These are phyloP conservation scores for Meles meles DNA, from an alignment of 2,113 vertebrate genomes.

Conservation along the genomic window DNA sequence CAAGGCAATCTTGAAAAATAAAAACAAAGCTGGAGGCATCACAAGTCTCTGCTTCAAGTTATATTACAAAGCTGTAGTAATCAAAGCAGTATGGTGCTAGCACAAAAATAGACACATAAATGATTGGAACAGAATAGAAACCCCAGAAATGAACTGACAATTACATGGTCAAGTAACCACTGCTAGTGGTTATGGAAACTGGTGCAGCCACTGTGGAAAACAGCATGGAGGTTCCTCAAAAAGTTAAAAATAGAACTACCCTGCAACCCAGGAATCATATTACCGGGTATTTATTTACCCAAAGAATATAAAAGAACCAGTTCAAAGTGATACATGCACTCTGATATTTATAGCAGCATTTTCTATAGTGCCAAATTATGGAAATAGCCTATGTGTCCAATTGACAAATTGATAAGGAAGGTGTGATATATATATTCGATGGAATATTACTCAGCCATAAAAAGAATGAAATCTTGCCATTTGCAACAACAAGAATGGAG, in stretches of 20 bases:
- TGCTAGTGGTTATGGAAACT: not conserved
- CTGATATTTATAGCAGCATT: not conserved
- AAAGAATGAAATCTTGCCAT: not conserved
- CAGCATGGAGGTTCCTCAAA: not conserved
- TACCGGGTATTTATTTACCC: not conserved
- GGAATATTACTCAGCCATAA: not conserved
- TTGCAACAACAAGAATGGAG: not conserved
- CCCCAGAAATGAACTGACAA: too few species aligned
- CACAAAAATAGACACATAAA: too few species aligned
- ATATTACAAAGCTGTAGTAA: too few species aligned
- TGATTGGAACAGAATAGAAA: too few species aligned
- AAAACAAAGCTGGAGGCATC: too few species aligned
- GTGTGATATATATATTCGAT: not conserved
- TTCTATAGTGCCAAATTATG: not conserved
- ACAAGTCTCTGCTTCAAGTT: too few species aligned
- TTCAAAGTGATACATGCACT: not conserved
- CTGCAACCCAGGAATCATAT: not conserved
- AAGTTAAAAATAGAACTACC: not conserved
- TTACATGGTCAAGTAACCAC: not conserved
- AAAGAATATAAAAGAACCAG: not conserved
- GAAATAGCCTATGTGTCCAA: not conserved
- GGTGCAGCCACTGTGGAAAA: not conserved
- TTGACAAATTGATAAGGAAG: not conserved
- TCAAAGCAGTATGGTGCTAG: too few species aligned
- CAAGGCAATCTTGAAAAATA: too few species aligned